phyloP scores from a whole-genome alignment of 2,888 invertebrate genomes.

The Dione vanillae region DNA sequence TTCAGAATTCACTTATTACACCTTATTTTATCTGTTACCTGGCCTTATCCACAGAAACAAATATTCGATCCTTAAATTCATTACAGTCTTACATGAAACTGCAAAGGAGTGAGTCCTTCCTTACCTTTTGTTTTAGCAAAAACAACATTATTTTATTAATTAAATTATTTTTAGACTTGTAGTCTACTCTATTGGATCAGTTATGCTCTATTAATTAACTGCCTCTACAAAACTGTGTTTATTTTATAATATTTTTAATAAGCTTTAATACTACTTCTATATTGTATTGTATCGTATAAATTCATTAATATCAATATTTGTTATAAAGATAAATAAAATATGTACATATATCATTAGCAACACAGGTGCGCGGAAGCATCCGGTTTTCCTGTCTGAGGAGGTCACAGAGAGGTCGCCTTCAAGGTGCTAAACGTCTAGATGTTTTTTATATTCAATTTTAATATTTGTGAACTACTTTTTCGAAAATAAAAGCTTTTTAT shows the following conservation, averaged over 20 bases:
- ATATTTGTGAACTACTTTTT: neutral
- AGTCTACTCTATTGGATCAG: too few relatives aligned
- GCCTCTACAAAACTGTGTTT: neutral
- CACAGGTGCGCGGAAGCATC: conserved; percentile 54
- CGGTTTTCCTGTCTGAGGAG: conserved; percentile 53
- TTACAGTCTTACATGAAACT: too few relatives aligned
- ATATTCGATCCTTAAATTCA: too few relatives aligned
- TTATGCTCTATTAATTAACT: too few relatives aligned
- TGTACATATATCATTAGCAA: conserved; percentile 37
- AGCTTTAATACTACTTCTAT: neutral
- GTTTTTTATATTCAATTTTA: neutral
- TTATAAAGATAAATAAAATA: conserved; percentile 32
- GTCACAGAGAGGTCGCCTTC: conserved; percentile 50
- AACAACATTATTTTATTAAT: too few relatives aligned
- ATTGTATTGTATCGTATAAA: neutral
- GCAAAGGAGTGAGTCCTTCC: too few relatives aligned
- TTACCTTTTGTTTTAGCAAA: too few relatives aligned
- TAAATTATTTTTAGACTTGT: too few relatives aligned
- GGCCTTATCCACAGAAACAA: too few relatives aligned
- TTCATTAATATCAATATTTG: neutral
- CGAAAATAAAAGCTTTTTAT: neutral
- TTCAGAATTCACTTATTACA: too few relatives aligned
- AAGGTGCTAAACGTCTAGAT: conserved; percentile 39
- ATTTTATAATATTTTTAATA: neutral
- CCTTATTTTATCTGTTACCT: too few relatives aligned